Base-by-base conservation (phyloP, 2,113 vertebrate genomes). In the Hemicordylus capensis region DNA sequence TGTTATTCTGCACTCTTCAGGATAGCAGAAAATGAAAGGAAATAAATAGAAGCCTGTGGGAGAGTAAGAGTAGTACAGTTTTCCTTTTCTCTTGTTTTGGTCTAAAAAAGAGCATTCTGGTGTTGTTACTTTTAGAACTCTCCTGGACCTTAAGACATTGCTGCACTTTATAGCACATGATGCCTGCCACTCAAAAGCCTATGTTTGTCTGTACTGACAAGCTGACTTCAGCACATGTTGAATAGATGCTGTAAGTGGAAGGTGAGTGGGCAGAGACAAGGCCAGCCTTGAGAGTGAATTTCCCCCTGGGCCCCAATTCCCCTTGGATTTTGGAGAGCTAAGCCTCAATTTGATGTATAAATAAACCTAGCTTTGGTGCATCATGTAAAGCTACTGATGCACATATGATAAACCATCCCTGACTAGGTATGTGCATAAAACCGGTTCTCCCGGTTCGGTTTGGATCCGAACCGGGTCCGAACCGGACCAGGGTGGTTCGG, bases 351-450 rank as follows among this genome's bases (percentile, higher is more conserved):
- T 0, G 0, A 31, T 5, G 6, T 0, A 1, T 72, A 46, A 9
- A 0, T 2, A 46, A 9, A 0, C 2, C 0, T 26, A 3, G 3
- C n/a, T 72, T 20, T 77, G 37, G 34, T 26, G 11, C 5, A 0
- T 31, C 51, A 58, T 6, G 1, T 28, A 6, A 80, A 63, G 39
- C 19, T 17, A 0, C 3, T 11, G 0, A 6, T 42, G 19, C 39
- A 24, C 63, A 1, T 2, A 14, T 51, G 0, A n/a, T 44, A 64
- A 86, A 67, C 37, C 37, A 4, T 2, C 69, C 0, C 5, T 20
- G 19, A 10, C 9, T 34, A n/a, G n/a, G n/a, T n/a, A n/a, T n/a
- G n/a, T n/a, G n/a, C n/a, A n/a, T n/a, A n/a, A n/a, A n/a, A n/a
- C n/a, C n/a, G n/a, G n/a, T n/a, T n/a, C n/a, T n/a, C n/a, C n/a